A percentile compares a stretch with the other conserved stretches of the same genome.
These are phyloP conservation scores for Heliconius himera DNA, from an alignment of 1,140 invertebrate species.

Conservation along the genomic window DNA sequence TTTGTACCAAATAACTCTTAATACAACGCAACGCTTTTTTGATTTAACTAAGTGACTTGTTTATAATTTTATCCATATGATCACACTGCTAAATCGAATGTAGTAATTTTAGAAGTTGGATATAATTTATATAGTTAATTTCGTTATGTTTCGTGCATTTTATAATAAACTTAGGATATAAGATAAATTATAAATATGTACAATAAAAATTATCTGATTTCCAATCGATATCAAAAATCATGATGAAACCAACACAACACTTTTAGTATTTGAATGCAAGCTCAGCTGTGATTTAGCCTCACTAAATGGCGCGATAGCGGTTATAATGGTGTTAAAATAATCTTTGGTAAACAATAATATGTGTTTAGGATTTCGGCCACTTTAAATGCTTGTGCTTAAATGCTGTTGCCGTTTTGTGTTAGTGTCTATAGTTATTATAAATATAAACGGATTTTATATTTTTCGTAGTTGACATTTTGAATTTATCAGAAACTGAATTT, in stretches of 20 bases:
- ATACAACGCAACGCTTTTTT: too few relatives aligned
- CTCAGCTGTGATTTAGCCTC: neutral
- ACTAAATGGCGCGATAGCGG: neutral
- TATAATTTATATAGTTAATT: too few relatives aligned
- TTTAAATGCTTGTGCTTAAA: neutral
- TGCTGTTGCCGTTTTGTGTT: neutral
- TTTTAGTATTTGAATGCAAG: neutral
- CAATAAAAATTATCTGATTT: neutral
- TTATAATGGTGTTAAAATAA: neutral
- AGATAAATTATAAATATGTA: neutral
- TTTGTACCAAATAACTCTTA: too few relatives aligned
- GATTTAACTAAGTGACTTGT: too few relatives aligned
- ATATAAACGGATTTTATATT: neutral
- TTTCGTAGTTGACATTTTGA: too few relatives aligned
- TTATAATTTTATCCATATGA: too few relatives aligned
- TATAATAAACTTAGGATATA: neutral
- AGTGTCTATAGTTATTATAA: too few relatives aligned
- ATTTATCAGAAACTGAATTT: too few relatives aligned
- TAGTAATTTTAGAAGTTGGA: too few relatives aligned
- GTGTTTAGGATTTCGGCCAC: neutral
- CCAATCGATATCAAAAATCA: neutral
- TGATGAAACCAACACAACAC: neutral
- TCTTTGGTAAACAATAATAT: constrained; percentile 7
- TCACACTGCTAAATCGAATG: too few relatives aligned
- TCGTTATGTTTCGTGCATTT: neutral